Conservation (phyloP, 1,140 invertebrate genomes). For the Drosophila saltans region DNA sequence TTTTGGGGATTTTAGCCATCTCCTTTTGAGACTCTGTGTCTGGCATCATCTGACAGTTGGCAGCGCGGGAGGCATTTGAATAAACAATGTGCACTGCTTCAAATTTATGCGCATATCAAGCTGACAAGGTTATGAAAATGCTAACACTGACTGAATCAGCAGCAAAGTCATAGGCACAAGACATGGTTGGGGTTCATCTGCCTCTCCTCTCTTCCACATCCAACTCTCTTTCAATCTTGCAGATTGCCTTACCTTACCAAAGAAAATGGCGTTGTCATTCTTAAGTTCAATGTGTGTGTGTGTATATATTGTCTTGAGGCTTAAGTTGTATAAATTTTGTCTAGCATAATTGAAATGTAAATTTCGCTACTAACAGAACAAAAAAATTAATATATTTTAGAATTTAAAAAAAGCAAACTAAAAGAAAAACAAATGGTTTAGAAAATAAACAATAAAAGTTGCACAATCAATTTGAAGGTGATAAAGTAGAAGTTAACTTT, state of each 20-base stretch:
- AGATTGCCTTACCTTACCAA: constrained; percentile 7
- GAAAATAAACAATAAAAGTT: constrained; percentile 6
- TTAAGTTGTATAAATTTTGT: constrained; percentile 43
- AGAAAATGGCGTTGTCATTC: constrained; percentile 6
- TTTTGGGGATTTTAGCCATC: background rate
- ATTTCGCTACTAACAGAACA: constrained; percentile 47
- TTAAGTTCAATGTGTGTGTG: constrained; percentile 10
- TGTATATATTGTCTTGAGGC: constrained; percentile 36
- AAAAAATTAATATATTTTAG: constrained; percentile 63
- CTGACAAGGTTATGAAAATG: constrained; percentile 80
- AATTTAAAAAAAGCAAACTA: constrained; percentile 29
- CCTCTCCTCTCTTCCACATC: background rate
- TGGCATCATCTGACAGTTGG: constrained; percentile 23
- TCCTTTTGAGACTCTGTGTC: background rate
- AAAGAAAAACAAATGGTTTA: background rate
- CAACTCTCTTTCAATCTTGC: constrained; percentile 9
- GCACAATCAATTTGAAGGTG: background rate
- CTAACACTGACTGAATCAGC: constrained; percentile 60
- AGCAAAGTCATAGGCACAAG: constrained; percentile 19
- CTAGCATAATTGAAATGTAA: constrained; percentile 76
- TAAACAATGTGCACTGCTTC: constrained; percentile 78
- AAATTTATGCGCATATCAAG: constrained; percentile 81
- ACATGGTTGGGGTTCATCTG: constrained; percentile 8
- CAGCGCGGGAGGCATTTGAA: constrained; percentile 68
- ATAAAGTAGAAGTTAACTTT: background rate